phyloP scores from a whole-genome alignment of 2,113 vertebrate species.

The Rhinopomastus cyanomelas region DNA sequence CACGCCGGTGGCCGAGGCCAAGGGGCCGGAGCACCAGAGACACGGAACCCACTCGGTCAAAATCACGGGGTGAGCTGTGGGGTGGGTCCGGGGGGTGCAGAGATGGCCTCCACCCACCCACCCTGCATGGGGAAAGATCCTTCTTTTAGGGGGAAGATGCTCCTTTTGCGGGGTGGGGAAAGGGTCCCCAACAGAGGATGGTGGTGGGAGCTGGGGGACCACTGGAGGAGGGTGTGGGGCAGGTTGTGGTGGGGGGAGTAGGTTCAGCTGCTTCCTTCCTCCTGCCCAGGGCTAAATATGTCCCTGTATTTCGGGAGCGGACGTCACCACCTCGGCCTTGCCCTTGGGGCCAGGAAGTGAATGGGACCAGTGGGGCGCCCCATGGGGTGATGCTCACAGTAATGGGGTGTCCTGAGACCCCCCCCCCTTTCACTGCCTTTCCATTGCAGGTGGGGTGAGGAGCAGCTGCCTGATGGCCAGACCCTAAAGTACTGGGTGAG shows the following conservation, averaged over 20 bases:
- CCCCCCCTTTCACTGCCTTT: too few relatives aligned
- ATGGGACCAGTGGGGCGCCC: too few relatives aligned
- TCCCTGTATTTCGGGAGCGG: not conserved
- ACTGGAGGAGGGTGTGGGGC: not conserved
- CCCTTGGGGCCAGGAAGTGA: not conserved
- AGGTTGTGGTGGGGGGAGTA: not conserved
- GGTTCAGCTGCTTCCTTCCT: not conserved
- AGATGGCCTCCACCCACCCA: not conserved
- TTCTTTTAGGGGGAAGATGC: too few relatives aligned
- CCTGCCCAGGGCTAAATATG: not conserved
- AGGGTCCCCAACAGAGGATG: too few relatives aligned
- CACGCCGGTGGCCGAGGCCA: slow-evolving; percentile 81
- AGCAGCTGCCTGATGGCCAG: too few relatives aligned
- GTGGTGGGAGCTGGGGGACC: not conserved
- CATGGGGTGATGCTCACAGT: too few relatives aligned
- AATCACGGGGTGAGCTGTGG: slow-evolving; percentile 85
- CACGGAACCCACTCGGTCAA: slow-evolving; percentile 94
- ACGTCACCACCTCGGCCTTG: not conserved
- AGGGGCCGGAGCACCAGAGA: slow-evolving; percentile 78
- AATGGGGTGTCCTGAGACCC: too few relatives aligned
- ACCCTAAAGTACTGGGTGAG: too few relatives aligned
- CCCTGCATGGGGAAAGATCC: too few relatives aligned
- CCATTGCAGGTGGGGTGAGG: too few relatives aligned
- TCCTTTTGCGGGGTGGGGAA: too few relatives aligned
- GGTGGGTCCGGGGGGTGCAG: fast-evolving